These are phyloP conservation scores for Lonchura striata DNA, from an alignment of 2,113 vertebrate species.

Conservation along the genomic window DNA sequence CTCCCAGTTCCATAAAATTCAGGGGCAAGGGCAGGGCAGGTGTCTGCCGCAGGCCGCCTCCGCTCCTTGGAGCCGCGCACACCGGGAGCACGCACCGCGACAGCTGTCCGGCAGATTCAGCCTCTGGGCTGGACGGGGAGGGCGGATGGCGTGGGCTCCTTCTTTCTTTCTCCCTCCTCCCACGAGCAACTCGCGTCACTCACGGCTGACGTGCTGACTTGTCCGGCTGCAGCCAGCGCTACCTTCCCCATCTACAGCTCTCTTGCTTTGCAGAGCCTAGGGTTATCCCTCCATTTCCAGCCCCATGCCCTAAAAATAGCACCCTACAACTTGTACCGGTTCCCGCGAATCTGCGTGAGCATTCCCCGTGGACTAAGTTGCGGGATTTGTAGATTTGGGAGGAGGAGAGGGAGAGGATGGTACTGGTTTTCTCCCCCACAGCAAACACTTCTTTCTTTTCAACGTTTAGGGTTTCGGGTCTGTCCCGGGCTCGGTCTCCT, in stretches of 20 bases:
- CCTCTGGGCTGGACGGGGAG: no score
- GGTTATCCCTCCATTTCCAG: not conserved
- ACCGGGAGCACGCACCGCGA: not conserved
- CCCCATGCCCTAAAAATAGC: not conserved
- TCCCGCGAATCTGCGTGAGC: not conserved
- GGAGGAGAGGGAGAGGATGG: not conserved
- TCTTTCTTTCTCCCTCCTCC: not conserved
- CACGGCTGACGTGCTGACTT: not conserved
- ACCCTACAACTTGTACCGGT: not conserved
- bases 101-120: not conserved
- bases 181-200: not conserved
- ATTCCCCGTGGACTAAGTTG: not conserved
- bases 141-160: not conserved
- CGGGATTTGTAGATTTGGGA: not conserved
- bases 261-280: no score
- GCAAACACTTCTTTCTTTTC: not conserved
- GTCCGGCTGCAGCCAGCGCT: fast-evolving
- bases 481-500: not conserved
- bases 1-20: slow-evolving; percentile 40
- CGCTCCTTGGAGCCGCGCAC: not conserved
- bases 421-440: not conserved
- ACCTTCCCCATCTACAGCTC: no score
- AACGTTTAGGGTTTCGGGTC: not conserved
- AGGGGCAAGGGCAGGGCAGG: not conserved
- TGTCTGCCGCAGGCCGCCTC: not conserved